A percentile compares a stretch with the other conserved stretches of the same genome.
Conservation (phyloP, 2,797 vertebrate species). For the Acanthopagrus latus region DNA sequence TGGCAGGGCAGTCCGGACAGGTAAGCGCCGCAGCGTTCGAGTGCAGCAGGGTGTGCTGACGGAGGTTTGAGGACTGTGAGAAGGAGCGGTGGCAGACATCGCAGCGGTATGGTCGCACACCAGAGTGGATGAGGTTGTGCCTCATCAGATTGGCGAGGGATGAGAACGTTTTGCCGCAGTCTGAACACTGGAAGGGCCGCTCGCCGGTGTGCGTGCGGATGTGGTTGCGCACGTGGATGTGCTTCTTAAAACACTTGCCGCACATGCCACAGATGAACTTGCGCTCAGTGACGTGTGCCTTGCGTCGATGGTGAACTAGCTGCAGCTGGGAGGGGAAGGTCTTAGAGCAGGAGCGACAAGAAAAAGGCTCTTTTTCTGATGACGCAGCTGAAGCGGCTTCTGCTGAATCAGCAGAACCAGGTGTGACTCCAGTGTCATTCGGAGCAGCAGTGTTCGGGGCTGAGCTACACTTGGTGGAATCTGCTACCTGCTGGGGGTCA, state of each 20-base stretch:
- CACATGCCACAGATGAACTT: conserved; percentile 91
- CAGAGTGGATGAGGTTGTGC: conserved; percentile 93
- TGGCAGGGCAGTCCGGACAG: conserved; percentile 86
- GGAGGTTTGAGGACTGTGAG: conserved; percentile 93
- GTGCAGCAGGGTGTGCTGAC: conserved; percentile 92
- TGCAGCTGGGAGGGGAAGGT: conserved; percentile 86
- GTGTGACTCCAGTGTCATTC: neutral
- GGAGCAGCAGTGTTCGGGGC: neutral
- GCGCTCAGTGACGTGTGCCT: conserved; percentile 86
- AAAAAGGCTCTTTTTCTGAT: conserved; percentile 62
- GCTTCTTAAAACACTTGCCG: conserved; percentile 92
- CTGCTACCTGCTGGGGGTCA: conserved; percentile 14
- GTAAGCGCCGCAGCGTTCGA: conserved; percentile 66
- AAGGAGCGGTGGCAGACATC: conserved; percentile 91
- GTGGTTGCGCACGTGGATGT: conserved; percentile 92
- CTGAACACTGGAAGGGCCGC: conserved; percentile 90
- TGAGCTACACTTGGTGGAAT: neutral
- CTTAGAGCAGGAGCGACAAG: conserved; percentile 88
- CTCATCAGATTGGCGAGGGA: conserved; percentile 91
- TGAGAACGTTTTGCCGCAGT: conserved; percentile 92
- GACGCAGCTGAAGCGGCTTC: conserved; percentile 9
- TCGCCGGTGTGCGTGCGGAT: conserved; percentile 93
- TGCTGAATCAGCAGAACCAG: neutral
- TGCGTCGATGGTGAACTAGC: conserved; percentile 87
- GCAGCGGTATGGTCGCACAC: conserved; percentile 90